Evolutionary conservation across 2,113 vertebrate species (phyloP), one percentile per base, ranked within the genome.

Genomic region (Amblyopsis rosae): DNA sequence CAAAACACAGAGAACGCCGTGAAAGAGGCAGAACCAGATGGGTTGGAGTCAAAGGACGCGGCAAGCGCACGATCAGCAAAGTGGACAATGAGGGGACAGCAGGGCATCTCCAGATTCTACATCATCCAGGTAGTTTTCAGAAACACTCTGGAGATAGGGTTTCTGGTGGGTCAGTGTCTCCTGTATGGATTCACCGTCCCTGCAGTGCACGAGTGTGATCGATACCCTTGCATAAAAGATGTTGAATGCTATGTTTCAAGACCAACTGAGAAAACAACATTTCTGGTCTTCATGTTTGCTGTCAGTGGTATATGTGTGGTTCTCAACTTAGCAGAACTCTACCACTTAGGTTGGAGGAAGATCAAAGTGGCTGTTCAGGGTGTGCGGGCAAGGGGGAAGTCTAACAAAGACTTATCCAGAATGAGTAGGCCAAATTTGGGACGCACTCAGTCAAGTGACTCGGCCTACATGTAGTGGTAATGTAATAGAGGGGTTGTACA

Each of bases 101-200:
- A 97, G 88, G 95, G 95, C 79, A 97, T 97, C 88, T 97, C 95
- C 6, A 92, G 96, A 61, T 96, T 96, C 90, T 97, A 97, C 74
- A 96, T 96, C 73, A 96, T 97, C 73, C 96, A 97, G 81, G 96
- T 97, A 79, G 95, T 97, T 79, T 97, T 97, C 89, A 91, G 96
- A 85, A 97, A 97, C 73, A 94, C 94, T 70, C 91, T 96, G 81
- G 96, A 97, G 83, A 96, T 96, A 17, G 95, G 96, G 32, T 97
- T 97, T 80, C 90, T 97, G 73, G 94, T 97, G 75, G 95, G 96
- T 61, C 96, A 97, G 51, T 97, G 96, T 76, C 95, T 97, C 80
- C 90, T 97, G 48, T 97, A 96, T 0, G 95, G 95, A 82, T 96
- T 96, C 85, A 95, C 94, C 32, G 95, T 97, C 68, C 95, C 95